A percentile compares a stretch with the other conserved stretches of the same genome.
Conservation (phyloP, 2,113 vertebrate genomes). For the Cettia cetti region DNA sequence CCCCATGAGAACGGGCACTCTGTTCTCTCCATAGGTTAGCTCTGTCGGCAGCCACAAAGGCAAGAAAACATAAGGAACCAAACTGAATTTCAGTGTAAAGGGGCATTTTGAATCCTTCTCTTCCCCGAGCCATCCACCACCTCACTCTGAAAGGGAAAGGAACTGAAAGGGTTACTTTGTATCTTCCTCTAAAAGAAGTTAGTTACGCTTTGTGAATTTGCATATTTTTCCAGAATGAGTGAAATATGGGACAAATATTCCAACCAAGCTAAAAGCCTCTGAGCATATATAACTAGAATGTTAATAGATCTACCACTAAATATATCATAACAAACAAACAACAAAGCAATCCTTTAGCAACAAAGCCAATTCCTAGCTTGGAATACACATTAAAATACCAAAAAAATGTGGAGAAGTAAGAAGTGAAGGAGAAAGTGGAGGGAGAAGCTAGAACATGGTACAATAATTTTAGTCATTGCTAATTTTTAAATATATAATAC, state of each 20-base stretch:
- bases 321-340: not conserved
- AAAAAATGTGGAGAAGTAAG: not conserved
- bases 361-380: not conserved
- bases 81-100: not conserved
- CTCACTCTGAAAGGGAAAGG: not conserved
- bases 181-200: not conserved
- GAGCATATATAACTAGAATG: not conserved
- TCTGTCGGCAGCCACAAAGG: not conserved
- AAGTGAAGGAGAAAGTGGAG: not conserved
- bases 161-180: not conserved
- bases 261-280: not conserved
- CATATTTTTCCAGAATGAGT: not conserved
- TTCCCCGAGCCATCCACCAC: not conserved
- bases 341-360: not conserved
- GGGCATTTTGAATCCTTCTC: not conserved
- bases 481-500: not conserved
- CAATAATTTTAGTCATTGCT: not conserved
- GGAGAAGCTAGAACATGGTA: not conserved
- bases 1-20: not conserved
- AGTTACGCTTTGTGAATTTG: not conserved
- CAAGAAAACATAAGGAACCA: not conserved
- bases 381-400: not conserved
- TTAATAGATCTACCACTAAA: not conserved
- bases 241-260: not conserved
- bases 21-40: not conserved